Evolutionary conservation across 2,797 vertebrate genomes (phyloP), one percentile per base, ranked within the genome.

Genomic region (Gobionotothen gibberifrons): DNA sequence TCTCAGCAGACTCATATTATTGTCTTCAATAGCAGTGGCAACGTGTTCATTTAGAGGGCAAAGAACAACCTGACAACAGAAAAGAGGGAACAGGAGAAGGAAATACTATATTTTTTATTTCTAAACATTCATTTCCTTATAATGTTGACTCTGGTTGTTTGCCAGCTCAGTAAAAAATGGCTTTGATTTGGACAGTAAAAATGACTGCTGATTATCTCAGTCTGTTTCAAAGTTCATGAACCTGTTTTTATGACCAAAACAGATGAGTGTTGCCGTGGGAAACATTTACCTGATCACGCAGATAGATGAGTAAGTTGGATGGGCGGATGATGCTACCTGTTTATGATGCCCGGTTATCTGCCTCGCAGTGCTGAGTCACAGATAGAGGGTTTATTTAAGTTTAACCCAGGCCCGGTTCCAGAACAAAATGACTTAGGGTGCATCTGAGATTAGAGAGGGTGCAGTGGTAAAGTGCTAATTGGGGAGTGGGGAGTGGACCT

Each of bases 241-340:
- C 3, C 12, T n/a, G 16, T 1, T 14, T 71, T 48, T 53, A 65
- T 44, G 49, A 44, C 16, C 0, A 5, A 21, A 48, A 9, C 29
- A 21, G 46, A 84, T 74, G 82, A 85, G 49, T 13, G 9, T 73
- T 77, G 60, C 71, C 14, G 36, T 17, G 58, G 16, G 46, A 76
- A 63, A 76, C 5, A 0, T 14, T 40, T 42, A 12, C 43, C n/a
- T 14, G 4, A 12, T 58, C 13, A 2, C 58, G 12, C 5, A 55
- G n/a, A 15, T 21, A 36, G 26, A 48, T 40, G 14, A 26, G 6
- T 36, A 1, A 5, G 10, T 32, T 36, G 63, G 39, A 2, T 22
- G 40, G 29, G 59, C 36, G 16, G 39, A 43, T 15, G 39, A 43
- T 15, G 39, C 44, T 2, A 3, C 2, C 1, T 5, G 22, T 74